Conservation (phyloP, 2,888 invertebrate genomes). For the Heliconius erato region DNA sequence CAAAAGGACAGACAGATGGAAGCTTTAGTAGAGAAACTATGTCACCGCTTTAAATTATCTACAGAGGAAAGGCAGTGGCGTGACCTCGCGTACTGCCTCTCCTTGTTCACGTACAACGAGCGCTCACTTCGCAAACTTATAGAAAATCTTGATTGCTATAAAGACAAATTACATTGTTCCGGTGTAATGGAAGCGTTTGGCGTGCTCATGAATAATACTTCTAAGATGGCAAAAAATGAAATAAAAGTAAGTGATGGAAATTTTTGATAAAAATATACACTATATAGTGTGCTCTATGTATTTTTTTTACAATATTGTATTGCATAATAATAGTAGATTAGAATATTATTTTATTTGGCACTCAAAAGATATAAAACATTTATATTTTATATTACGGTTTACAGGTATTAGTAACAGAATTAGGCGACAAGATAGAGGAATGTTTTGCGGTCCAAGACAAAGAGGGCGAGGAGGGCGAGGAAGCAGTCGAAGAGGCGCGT, state of each 20-base stretch:
- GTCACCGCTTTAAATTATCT: conserved; percentile 92
- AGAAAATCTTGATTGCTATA: conserved; percentile 91
- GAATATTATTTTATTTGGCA: too few species aligned
- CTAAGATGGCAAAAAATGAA: conserved; percentile 88
- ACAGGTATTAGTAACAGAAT: conserved; percentile 87
- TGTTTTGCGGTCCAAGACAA: conserved; percentile 84
- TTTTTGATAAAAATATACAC: neutral
- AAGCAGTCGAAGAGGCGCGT: conserved; percentile 43
- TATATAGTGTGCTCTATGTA: neutral
- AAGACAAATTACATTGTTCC: conserved; percentile 90
- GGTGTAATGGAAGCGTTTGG: conserved; percentile 91
- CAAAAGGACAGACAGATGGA: conserved; percentile 97
- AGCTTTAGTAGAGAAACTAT: conserved; percentile 95
- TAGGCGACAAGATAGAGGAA: conserved; percentile 88
- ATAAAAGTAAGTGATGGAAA: conserved; percentile 84
- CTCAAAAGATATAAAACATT: too few species aligned
- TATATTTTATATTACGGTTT: neutral
- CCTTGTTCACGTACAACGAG: conserved; percentile 92
- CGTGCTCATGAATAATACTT: conserved; percentile 88
- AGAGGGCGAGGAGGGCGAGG: conserved; percentile 58
- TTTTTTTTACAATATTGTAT: too few species aligned
- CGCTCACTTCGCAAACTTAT: conserved; percentile 90
- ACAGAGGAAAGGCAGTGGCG: conserved; percentile 92
- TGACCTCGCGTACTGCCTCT: conserved; percentile 95
- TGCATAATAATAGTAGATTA: too few species aligned